Evolutionary conservation across 2,113 vertebrate species (phyloP).

Genomic region (Talpa occidentalis): DNA sequence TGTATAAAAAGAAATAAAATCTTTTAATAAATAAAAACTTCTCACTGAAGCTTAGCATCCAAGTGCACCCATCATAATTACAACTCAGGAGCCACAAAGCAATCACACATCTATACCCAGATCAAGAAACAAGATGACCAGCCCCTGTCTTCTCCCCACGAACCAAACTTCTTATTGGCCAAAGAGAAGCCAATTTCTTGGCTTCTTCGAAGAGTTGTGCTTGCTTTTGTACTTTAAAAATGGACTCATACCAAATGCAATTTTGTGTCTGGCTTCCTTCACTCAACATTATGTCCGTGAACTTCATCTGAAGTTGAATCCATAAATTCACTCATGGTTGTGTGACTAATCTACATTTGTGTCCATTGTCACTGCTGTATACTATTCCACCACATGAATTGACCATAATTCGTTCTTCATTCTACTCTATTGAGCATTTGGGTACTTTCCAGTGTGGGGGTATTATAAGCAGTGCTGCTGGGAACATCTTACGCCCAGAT

Average conservation of each 20-base stretch:
- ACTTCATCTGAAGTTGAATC: background rate
- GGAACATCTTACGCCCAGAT: background rate
- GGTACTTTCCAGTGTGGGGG: background rate
- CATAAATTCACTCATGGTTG: background rate
- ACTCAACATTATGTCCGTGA: background rate
- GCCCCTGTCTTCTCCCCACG: no score
- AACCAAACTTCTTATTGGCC: background rate
- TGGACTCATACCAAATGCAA: background rate
- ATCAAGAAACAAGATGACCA: background rate
- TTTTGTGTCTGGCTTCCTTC: background rate
- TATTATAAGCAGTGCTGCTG: background rate
- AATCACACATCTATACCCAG: background rate
- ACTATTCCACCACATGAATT: background rate
- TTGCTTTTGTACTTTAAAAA: background rate
- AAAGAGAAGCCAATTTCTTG: background rate
- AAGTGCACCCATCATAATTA: background rate
- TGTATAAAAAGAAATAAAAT: no score
- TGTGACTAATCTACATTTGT: background rate
- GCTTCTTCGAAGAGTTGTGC: background rate
- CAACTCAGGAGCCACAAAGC: background rate
- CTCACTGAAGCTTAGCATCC: background rate
- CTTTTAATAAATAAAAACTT: background rate
- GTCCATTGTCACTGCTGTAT: background rate
- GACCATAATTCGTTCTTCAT: background rate
- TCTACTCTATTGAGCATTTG: background rate